Percentiles rank a stretch among this genome's conserved stretches.
Evolutionary conservation across 2,797 vertebrate species (phyloP).

Genomic region (Melanotaenia nigrans): DNA sequence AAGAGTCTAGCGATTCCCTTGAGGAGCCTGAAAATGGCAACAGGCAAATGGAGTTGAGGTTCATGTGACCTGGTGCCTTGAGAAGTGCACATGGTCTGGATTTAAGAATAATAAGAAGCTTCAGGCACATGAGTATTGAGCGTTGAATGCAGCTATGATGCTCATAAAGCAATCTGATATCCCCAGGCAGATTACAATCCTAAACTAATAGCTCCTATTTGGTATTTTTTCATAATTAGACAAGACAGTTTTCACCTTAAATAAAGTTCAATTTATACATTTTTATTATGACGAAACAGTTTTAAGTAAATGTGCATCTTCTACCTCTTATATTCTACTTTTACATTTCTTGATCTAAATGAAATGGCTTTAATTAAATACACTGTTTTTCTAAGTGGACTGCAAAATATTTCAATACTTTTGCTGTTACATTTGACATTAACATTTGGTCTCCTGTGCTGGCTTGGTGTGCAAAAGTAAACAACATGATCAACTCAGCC

Average conservation of each 20-base stretch:
- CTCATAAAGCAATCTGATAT: slow-evolving; percentile 14
- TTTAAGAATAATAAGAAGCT: slow-evolving; percentile 69
- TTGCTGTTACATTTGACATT: neutral
- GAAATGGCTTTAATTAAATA: neutral
- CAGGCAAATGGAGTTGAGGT: slow-evolving; percentile 62
- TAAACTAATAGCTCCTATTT: slow-evolving; percentile 2
- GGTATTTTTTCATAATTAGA: slow-evolving; percentile 13
- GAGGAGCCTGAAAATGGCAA: slow-evolving; percentile 70
- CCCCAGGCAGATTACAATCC: neutral
- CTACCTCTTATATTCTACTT: neutral
- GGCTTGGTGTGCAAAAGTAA: slow-evolving; percentile 33
- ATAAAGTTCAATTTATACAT: neutral
- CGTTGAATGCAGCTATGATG: neutral
- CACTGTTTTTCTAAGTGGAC: neutral
- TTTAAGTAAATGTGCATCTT: neutral
- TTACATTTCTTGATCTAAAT: neutral
- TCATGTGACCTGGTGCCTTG: slow-evolving; percentile 76
- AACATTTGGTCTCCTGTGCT: slow-evolving; percentile 21
- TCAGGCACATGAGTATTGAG: slow-evolving; percentile 32
- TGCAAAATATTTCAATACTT: neutral
- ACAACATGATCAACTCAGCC: slow-evolving; percentile 6
- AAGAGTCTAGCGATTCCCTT: slow-evolving; percentile 59
- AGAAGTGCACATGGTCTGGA: slow-evolving; percentile 69
- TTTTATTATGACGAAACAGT: neutral
- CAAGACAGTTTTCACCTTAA: neutral